A percentile compares a stretch with the other conserved stretches of the same genome.
phyloP scores from a whole-genome alignment of 2,888 invertebrate genomes.

The Macaria liturata region DNA sequence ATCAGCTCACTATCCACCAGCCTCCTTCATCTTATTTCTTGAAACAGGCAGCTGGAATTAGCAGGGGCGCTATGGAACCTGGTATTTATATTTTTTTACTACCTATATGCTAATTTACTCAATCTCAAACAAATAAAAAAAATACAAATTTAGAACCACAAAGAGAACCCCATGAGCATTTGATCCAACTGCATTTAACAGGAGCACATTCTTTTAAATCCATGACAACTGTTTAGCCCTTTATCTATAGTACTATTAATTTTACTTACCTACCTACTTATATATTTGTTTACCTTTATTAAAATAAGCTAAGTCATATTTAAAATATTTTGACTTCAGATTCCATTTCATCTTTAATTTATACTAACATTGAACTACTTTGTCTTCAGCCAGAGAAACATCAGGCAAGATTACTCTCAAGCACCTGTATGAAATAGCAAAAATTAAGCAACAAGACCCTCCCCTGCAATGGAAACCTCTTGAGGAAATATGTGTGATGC shows the following conservation, averaged over 20 bases:
- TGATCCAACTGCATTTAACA: no score
- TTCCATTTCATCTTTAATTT: no score
- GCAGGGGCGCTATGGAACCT: conserved; percentile 89
- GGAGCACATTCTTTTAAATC: no score
- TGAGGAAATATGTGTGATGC: conserved; percentile 89
- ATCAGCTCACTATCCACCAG: conserved; percentile 90
- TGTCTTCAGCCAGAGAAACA: conserved; percentile 86
- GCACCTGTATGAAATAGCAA: conserved; percentile 98
- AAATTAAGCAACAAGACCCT: conserved; percentile 96
- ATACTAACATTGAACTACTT: not conserved
- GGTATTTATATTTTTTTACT: conserved; percentile 43
- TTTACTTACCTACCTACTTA: no score
- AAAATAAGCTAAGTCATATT: no score
- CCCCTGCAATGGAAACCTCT: conserved; percentile 84
- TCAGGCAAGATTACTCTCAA: conserved; percentile 96
- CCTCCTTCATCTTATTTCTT: conserved; percentile 95
- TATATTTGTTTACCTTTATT: no score
- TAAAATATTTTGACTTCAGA: no score
- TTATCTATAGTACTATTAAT: no score
- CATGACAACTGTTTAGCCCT: no score
- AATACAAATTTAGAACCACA: no score
- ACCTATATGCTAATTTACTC: conserved; percentile 43
- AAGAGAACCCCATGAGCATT: no score
- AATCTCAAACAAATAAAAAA: no score
- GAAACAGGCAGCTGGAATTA: conserved; percentile 97